Percentiles rank a stretch among this genome's conserved stretches.
phyloP scores from a whole-genome alignment of 92 coral and sea anemone genomes.

The Epizoanthus stellaris region DNA sequence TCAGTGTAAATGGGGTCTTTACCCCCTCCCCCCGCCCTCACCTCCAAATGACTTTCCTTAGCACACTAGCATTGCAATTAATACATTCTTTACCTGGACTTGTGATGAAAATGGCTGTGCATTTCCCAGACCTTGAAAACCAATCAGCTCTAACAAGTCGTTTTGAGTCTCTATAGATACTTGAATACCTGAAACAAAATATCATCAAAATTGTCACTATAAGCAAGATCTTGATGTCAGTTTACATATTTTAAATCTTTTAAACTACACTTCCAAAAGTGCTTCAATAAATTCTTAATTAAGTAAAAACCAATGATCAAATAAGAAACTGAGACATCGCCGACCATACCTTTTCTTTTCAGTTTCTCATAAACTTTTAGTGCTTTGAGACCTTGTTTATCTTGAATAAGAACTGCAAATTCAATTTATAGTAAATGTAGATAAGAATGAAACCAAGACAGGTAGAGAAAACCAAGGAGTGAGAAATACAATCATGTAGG shows the following conservation, averaged over 20 bases:
- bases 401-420: conserved; percentile 14
- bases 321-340: no score
- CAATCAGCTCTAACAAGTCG: conserved; percentile 33
- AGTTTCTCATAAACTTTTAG: conserved; percentile 28
- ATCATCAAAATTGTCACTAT: neutral
- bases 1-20: no score
- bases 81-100: neutral
- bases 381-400: conserved; percentile 43
- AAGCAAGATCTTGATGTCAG: no score
- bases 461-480: neutral
- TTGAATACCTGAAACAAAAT: neutral
- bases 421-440: neutral
- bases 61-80: no score
- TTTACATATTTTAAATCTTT: no score
- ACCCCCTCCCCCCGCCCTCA: no score
- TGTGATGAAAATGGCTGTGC: conserved; percentile 15
- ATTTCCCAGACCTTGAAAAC: conserved; percentile 43
- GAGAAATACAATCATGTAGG: neutral
- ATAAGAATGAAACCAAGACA: neutral
- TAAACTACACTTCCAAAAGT: no score
- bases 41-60: no score
- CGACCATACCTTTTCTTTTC: conserved; percentile 23
- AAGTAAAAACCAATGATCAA: no score
- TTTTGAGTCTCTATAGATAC: conserved; percentile 22
- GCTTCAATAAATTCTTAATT: no score